Base-by-base conservation (phyloP, 2,888 invertebrate species). In the Agrochola lychnidis region DNA sequence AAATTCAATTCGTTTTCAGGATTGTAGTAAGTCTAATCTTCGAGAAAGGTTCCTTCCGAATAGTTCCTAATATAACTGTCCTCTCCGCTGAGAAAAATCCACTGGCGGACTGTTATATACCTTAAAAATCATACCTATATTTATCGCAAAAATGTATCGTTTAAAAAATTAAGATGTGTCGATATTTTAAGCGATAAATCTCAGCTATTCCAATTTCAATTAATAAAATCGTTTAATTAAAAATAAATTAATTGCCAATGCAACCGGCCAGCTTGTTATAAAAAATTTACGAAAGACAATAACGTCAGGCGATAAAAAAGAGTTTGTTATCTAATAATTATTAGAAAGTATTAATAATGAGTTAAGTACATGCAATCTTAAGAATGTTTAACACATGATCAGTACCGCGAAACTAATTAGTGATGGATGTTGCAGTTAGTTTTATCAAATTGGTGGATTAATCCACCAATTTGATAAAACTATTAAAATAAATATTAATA, bases 331-430 rank as follows among this genome's bases (percentile, higher is more conserved):
- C 84, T 76, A 84, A 82, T 86, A 76, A 79, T 83, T 66, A 85
- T 85, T 87, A 83, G 87, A 88, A 88, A 87, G 87, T 86, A 77
- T 74, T 74, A 75, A 72, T 74, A 75, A 72, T 79, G 73, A 78
- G 70, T 62, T 61, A 74, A 79, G 73, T 81, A 78, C 76, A 81
- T 77, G 80, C 88, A 63, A 86, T 81, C 73, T 78, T 78, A 78
- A 66, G 76, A 82, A 82, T 79, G 79, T 79, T 73, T 75, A 74
- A 48, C 83, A 86, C 66, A 82, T 70, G 56, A 62, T 76, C 16
- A 67, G 70, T 56, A 73, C 67, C 48, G 86, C 63, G 67, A 76
- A 73, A 59, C 16, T 82, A 76, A 84, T 85, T 83, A 82, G 45
- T 22, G 19, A 53, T 51, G 62, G 59, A 69, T 67, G 56, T 45